Conservation (phyloP, 2,888 invertebrate species). For the Erebia palarica region DNA sequence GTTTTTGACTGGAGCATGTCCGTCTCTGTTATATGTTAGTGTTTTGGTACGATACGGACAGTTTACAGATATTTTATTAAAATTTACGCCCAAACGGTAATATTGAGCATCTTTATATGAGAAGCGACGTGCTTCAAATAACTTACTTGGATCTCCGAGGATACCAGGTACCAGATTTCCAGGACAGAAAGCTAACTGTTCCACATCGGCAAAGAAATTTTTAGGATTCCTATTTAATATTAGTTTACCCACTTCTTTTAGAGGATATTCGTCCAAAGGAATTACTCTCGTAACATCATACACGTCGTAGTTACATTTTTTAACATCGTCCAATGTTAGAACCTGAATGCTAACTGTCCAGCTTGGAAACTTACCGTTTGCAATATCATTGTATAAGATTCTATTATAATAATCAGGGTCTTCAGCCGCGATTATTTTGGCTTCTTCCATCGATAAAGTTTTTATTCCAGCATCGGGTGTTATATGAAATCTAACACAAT, state of each 20-base stretch:
- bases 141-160: slow-evolving; percentile 95
- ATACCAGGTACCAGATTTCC: slow-evolving; percentile 95
- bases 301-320: slow-evolving; percentile 90
- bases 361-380: slow-evolving; percentile 86
- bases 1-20: slow-evolving; percentile 85
- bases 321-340: slow-evolving; percentile 94
- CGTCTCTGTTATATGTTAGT: slow-evolving; percentile 94
- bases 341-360: slow-evolving; percentile 93
- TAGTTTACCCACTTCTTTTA: slow-evolving; percentile 93
- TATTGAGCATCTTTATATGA: slow-evolving; percentile 95
- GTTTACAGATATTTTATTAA: slow-evolving; percentile 96
- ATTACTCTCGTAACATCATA: slow-evolving; percentile 97
- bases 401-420: slow-evolving; percentile 95
- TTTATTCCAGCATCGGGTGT: slow-evolving; percentile 97
- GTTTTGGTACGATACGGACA: slow-evolving; percentile 90
- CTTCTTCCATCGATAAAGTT: slow-evolving; percentile 87
- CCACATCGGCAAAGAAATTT: slow-evolving; percentile 96
- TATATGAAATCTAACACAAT: slow-evolving; percentile 96
- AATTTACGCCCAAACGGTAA: slow-evolving; percentile 94
- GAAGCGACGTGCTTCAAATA: slow-evolving; percentile 94
- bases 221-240: slow-evolving; percentile 93
- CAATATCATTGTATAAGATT: slow-evolving; percentile 95
- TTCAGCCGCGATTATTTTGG: slow-evolving; percentile 86
- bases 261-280: slow-evolving; percentile 92
- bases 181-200: slow-evolving; percentile 95